Evolutionary conservation across 2,113 vertebrate species (phyloP).

Genomic region (Nothoprocta pentlandii): DNA sequence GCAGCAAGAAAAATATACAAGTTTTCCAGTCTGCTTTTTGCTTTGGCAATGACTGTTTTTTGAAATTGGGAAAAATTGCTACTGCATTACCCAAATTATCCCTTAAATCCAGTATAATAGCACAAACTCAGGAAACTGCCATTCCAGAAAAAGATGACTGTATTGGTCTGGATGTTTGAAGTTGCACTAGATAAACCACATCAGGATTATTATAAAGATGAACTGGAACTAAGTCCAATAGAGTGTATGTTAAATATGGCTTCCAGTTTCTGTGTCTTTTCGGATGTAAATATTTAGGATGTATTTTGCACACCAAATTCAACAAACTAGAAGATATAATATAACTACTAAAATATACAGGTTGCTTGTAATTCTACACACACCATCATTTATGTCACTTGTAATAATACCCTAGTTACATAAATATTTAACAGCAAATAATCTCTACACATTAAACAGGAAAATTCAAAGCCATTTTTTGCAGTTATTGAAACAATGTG

Average conservation of each 20-base stretch:
- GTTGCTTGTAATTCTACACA: neutral
- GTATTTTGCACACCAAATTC: neutral
- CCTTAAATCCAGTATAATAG: neutral
- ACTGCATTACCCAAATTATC: neutral
- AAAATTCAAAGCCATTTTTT: neutral
- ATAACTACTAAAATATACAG: neutral
- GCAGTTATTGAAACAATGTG: neutral
- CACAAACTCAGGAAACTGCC: rapidly evolving
- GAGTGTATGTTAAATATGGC: neutral
- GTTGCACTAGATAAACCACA: neutral
- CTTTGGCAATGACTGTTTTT: neutral
- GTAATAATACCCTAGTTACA: neutral
- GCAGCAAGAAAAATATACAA: rapidly evolving
- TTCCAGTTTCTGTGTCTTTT: neutral
- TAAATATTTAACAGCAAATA: conserved; percentile 21
- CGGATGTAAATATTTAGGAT: neutral
- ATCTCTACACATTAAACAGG: neutral
- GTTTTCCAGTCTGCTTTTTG: neutral
- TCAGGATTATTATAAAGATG: neutral
- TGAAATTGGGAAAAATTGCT: neutral
- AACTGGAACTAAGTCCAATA: neutral
- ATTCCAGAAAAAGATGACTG: neutral
- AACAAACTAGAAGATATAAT: neutral
- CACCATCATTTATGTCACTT: neutral
- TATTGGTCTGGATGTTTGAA: neutral